Conservation (phyloP, 2,113 vertebrate species). For the Hippocampus barbouri region DNA sequence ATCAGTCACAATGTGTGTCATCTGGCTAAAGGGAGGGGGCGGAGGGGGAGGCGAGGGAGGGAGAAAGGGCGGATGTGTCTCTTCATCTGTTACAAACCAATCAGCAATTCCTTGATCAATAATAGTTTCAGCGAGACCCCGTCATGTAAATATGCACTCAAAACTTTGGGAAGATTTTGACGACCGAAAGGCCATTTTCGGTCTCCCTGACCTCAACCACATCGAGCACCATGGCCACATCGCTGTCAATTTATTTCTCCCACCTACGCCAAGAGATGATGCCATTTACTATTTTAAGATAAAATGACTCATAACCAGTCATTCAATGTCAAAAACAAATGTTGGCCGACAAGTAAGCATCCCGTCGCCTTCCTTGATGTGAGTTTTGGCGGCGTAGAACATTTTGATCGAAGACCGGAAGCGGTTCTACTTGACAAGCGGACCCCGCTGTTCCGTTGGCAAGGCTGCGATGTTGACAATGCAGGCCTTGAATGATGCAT, state of each 20-base stretch:
- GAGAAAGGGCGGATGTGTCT: constrained; percentile 7
- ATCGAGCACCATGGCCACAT: background rate
- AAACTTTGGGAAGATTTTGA: background rate
- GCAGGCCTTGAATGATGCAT: background rate
- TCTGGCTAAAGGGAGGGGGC: constrained; percentile 46
- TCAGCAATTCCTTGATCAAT: background rate
- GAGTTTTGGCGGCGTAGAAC: background rate
- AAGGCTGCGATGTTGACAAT: background rate
- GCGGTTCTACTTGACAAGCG: background rate
- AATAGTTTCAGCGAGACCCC: background rate
- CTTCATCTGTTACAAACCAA: background rate
- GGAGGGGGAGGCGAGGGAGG: constrained; percentile 5
- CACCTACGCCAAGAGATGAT: no score
- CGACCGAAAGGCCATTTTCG: background rate
- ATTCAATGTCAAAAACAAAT: no score
- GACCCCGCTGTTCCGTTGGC: background rate
- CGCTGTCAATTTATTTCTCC: no score
- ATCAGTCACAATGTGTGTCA: constrained; percentile 69
- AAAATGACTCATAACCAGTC: no score
- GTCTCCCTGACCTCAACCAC: background rate
- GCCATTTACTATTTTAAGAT: no score
- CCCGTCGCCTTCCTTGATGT: background rate
- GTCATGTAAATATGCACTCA: background rate
- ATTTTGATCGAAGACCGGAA: background rate
- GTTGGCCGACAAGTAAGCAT: background rate